Evolutionary conservation across 2,113 vertebrate genomes (phyloP), one percentile per base, ranked within the genome.

Genomic region (Verasper variegatus): DNA sequence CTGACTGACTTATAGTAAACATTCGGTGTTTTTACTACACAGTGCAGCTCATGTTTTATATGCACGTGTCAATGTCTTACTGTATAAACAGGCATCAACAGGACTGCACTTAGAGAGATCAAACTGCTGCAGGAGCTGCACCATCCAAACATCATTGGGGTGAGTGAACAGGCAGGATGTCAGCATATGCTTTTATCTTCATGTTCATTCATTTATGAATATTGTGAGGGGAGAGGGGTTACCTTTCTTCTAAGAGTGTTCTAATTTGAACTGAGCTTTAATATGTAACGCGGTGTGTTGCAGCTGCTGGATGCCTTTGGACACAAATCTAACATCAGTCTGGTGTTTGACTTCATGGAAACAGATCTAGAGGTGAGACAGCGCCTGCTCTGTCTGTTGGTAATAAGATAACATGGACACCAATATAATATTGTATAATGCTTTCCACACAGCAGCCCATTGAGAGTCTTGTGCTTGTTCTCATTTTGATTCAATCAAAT

Each of bases 271-370:
- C 11, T 24, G 5, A 49, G 5, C 11, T 15, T 57, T 27, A 24
- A 57, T 6, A 26, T 27, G 1, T 24, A 23, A 24, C 76, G 10
- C 56, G 64, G 21, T 78, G 12, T 60, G 55, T 85, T 7, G 59
- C 90, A 99, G 98, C 95, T 99, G 60, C 90, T 99, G 83, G 98
- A 99, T 94, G 98, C 97, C 5, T 99, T 99, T 91, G 98, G 98
- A 77, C 97, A 99, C 89, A 99, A 99, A 92, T 99, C 98, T 4
- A 99, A 99, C 87, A 99, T 99, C 90, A 99, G 98, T 63, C 92
- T 99, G 71, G 98, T 99, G 68, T 99, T 99, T 96, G 98, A 99
- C 86, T 99, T 95, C 88, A 99, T 99, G 98, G 98, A 99, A 93
- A 99, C 98, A 0, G 98, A 99, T 88, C 86, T 99, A 51, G 98